A percentile compares a stretch with the other conserved stretches of the same genome.
These are phyloP conservation scores for Catharus ustulatus DNA, from an alignment of 2,797 vertebrate genomes.

Conservation along the genomic window DNA sequence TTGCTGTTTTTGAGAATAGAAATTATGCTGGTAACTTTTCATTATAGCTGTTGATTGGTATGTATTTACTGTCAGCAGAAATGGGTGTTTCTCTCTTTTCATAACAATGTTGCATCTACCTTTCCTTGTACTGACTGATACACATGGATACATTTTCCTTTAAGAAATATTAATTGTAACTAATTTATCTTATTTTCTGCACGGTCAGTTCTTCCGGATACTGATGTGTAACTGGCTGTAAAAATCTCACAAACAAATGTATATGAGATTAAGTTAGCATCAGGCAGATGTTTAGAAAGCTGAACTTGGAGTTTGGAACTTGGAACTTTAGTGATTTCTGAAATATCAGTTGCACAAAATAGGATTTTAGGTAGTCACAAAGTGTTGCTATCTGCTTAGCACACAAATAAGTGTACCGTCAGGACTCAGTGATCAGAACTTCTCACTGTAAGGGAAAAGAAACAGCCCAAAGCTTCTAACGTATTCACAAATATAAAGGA, in stretches of 20 bases:
- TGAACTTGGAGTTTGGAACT: neutral
- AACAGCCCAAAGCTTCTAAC: neutral
- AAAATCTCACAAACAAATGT: neutral
- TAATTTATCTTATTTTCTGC: neutral
- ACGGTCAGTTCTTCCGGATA: neutral
- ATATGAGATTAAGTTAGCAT: neutral
- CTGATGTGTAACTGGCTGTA: neutral
- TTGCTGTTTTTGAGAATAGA: constrained; percentile 60
- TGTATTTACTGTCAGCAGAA: constrained; percentile 17
- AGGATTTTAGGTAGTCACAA: neutral
- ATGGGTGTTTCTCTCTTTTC: neutral
- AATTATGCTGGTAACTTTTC: constrained; percentile 61
- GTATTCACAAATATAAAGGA: neutral
- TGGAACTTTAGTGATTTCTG: neutral
- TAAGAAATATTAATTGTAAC: neutral
- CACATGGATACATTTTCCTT: neutral
- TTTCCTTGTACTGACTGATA: neutral
- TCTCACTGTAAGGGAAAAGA: neutral
- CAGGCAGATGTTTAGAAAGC: neutral
- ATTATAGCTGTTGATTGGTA: constrained; percentile 18
- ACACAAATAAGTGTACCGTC: accelerated
- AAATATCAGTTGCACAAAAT: neutral
- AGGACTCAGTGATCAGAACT: neutral
- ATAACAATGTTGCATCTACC: neutral
- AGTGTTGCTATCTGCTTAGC: neutral